Evolutionary conservation across 2,888 invertebrate species (phyloP).

Genomic region (Clanis bilineata): DNA sequence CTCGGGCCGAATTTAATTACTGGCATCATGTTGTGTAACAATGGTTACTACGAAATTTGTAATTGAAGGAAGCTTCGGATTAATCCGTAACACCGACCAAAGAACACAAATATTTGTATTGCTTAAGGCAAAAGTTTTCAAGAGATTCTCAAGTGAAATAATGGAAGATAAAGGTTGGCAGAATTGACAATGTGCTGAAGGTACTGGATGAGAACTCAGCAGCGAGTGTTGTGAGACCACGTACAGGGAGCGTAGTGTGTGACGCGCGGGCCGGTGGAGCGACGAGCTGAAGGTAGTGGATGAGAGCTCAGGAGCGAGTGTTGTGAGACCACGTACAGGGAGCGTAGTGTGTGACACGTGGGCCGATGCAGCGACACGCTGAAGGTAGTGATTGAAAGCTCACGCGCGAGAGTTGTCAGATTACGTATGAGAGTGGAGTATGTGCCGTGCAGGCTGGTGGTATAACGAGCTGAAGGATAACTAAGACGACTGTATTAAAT

Average conservation of each 20-base stretch:
- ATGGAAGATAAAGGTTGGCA: not conserved
- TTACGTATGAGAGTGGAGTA: not conserved
- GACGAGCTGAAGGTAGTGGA: not conserved
- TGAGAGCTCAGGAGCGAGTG: not conserved
- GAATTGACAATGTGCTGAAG: not conserved
- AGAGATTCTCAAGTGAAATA: constrained; percentile 10
- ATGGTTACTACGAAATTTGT: not conserved
- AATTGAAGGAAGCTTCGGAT: not conserved
- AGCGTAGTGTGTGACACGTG: not conserved
- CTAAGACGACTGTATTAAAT: too few species aligned
- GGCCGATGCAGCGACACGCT: not conserved
- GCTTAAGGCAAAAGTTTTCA: constrained; percentile 13
- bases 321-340: not conserved
- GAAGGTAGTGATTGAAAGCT: not conserved
- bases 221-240: constrained; percentile 1
- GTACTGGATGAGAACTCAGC: not conserved
- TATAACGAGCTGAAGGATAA: not conserved
- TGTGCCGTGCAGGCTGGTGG: not conserved
- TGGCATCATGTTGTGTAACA: not conserved
- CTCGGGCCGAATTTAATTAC: not conserved
- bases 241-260: not conserved
- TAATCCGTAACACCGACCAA: constrained; percentile 12
- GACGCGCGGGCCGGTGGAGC: not conserved
- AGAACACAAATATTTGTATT: constrained; percentile 20
- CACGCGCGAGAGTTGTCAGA: not conserved